phyloP scores from a whole-genome alignment of 2,113 vertebrate genomes.

The Peucedramus taeniatus region DNA sequence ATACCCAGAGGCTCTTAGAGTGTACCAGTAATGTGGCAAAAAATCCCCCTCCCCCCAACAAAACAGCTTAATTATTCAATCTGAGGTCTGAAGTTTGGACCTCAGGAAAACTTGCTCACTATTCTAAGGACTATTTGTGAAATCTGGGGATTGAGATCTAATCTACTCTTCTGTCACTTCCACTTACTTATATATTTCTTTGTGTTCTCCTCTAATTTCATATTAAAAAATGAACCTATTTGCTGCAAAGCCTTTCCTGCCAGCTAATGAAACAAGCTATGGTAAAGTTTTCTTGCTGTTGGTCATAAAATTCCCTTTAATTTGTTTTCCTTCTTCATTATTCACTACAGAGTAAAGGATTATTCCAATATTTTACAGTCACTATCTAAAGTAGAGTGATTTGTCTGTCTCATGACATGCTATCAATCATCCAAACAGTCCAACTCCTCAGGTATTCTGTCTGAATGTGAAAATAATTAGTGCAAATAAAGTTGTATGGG shows the following conservation, averaged over 20 bases:
- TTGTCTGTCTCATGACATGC: not conserved
- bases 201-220: not conserved
- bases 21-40: not conserved
- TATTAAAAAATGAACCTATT: not conserved
- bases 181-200: not conserved
- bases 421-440: not conserved
- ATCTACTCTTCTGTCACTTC: not conserved
- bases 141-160: not conserved
- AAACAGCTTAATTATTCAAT: not conserved
- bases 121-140: not conserved
- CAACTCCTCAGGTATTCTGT: not conserved
- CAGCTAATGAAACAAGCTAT: not conserved
- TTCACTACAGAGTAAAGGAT: not conserved
- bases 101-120: not conserved
- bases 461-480: conserved; percentile 5
- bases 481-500: not conserved
- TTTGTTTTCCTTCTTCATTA: not conserved
- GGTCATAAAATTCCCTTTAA: not conserved
- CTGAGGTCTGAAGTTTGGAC: not conserved
- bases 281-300: not conserved
- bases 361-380: not conserved
- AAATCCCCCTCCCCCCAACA: rapidly evolving
- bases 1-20: not conserved
- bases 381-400: not conserved
- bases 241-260: not conserved